These are phyloP conservation scores for Aldabrachelys gigantea DNA, from an alignment of 2,113 vertebrate genomes.

Conservation along the genomic window DNA sequence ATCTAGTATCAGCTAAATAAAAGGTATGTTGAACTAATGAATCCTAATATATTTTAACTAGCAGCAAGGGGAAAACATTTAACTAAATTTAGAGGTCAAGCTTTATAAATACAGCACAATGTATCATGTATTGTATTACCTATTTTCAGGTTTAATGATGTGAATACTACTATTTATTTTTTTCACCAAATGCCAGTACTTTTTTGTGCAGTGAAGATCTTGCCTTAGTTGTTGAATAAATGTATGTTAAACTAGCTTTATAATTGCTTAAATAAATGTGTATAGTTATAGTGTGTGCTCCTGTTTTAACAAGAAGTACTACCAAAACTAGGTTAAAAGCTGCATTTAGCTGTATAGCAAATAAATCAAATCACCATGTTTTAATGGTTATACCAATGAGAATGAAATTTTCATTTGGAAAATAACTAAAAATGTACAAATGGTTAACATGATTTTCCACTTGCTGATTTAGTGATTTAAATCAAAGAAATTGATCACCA, in stretches of 20 bases:
- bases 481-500: not conserved
- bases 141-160: not conserved
- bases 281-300: not conserved
- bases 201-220: not conserved
- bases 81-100: not conserved
- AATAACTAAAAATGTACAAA: not conserved
- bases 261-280: not conserved
- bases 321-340: not conserved
- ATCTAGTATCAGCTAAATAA: not conserved
- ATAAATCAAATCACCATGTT: not conserved
- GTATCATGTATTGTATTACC: not conserved
- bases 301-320: not conserved
- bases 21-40: not conserved
- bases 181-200: not conserved
- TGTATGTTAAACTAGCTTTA: rapidly evolving
- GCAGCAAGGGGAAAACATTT: not conserved
- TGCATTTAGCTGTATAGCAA: rapidly evolving
- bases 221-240: not conserved
- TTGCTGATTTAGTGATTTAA: not conserved
- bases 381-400: not conserved
- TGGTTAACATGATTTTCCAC: not conserved
- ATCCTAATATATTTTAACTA: not conserved
- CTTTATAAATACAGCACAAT: not conserved
- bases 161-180: too few species aligned
- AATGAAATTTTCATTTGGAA: not conserved